Base-by-base conservation (phyloP, 1,140 invertebrate species). In the Nasonia vitripennis region DNA sequence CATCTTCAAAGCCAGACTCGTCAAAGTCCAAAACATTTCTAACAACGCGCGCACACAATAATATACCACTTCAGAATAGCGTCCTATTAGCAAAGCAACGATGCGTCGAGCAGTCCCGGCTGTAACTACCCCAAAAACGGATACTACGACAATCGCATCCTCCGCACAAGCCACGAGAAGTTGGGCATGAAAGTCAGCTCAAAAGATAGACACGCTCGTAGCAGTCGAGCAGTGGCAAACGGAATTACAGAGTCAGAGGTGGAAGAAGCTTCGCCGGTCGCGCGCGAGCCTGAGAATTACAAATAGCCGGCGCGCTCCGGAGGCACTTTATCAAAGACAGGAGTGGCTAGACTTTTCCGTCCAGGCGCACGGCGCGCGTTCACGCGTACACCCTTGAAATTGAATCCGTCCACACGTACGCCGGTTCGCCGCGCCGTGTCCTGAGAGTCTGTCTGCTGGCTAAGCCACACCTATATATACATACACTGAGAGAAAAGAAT, bases 331-430 rank as follows among this genome's bases (percentile, higher is more conserved):
- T 78, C 75, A 78, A 78, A 78, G 75, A 51, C 75, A 37, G 20
- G 70, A 27, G 70, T 62, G 20, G 55, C 55, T n/a, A n/a, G 55
- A 62, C 55, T 62, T 3, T 37, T 4, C 34, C 34, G 5, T 37
- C 41, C 41, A n/a, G 55, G 20, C 5, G 2, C 6, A n/a, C 55
- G 20, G 20, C 20, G 55, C 55, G 55, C 20, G 55, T 62, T 62
- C 68, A 34, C 68, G 68, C 68, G 45, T 48, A 23, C 48, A 78
- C 20, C 75, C 75, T 78, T 78, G 75, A 78, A 78, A 78, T 78
- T 78, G 75, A 78, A 78, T 78, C 75, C 75, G 45, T 75, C 73
- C 31, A 78, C 77, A 62, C 51, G 77, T 78, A 78, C 77, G 11
- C 17, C 23, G 31, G 77, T 78, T 62, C 77, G 23, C 17, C 23